Percentiles rank a stretch among this genome's conserved stretches.
Conservation (phyloP, 2,113 vertebrate species). For the Dermatemys mawii region DNA sequence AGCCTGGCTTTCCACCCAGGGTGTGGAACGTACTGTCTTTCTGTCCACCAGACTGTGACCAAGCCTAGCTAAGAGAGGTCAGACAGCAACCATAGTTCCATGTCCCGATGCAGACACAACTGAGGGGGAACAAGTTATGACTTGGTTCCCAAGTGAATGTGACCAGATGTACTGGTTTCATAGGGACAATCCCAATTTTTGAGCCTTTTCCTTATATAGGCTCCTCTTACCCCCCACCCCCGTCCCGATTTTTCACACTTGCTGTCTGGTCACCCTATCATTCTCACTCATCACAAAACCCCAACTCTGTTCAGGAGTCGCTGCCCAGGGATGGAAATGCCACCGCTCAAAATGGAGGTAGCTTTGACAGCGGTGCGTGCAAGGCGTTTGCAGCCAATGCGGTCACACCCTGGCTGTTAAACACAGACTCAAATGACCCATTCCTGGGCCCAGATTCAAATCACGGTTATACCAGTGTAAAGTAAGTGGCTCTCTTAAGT, state of each 20-base stretch:
- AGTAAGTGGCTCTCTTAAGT: not conserved
- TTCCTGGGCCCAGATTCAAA: not conserved
- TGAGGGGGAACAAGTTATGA: not conserved
- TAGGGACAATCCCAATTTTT: no score
- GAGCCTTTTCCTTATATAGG: no score
- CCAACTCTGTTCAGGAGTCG: not conserved
- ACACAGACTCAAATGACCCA: not conserved
- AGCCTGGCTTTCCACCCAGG: no score
- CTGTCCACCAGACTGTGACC: not conserved
- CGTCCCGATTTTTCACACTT: no score
- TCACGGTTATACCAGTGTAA: accelerated
- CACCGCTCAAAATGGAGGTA: not conserved
- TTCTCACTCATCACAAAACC: not conserved
- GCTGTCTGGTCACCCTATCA: no score
- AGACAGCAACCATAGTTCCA: not conserved
- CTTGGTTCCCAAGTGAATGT: not conserved
- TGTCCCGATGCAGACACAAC: not conserved
- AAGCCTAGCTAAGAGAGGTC: not conserved
- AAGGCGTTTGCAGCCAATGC: not conserved
- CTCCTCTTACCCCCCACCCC: no score
- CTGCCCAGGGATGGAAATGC: not conserved
- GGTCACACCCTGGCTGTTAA: not conserved
- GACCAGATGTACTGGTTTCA: no score
- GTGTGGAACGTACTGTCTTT: not conserved
- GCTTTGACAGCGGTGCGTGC: not conserved